Percentiles rank a stretch among this genome's conserved stretches.
Conservation (phyloP, 2,113 vertebrate genomes). For the Heteronetta atricapilla region DNA sequence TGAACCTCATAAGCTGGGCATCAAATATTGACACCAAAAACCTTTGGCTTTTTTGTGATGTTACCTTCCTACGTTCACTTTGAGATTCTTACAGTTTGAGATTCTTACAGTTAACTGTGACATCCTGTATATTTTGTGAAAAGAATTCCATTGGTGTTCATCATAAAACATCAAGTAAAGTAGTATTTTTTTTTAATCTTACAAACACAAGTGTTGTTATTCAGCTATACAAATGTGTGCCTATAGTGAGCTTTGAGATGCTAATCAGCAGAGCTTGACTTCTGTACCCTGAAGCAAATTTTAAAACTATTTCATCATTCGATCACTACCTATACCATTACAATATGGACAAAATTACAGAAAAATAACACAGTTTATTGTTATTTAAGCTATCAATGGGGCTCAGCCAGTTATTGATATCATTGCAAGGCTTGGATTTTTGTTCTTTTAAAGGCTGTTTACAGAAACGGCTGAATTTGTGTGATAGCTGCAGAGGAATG, state of each 20-base stretch:
- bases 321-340: slow-evolving; percentile 40
- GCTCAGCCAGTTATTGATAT: not conserved
- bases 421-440: slow-evolving; percentile 2
- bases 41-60: not conserved
- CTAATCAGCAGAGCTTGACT: slow-evolving; percentile 79
- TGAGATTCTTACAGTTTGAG: not conserved
- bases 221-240: slow-evolving; percentile 72
- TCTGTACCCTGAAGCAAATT: slow-evolving; percentile 67
- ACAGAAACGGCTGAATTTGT: not conserved
- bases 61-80: not conserved
- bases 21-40: not conserved
- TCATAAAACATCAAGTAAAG: slow-evolving; percentile 15
- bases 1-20: not conserved
- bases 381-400: slow-evolving; percentile 22
- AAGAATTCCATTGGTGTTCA: not conserved
- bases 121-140: not conserved
- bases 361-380: slow-evolving; percentile 14
- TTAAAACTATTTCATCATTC: slow-evolving; percentile 65
- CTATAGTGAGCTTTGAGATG: slow-evolving; percentile 50
- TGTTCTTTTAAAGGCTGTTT: slow-evolving; percentile 13
- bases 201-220: slow-evolving; percentile 32
- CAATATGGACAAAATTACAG: slow-evolving; percentile 19
- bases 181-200: not conserved
- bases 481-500: not conserved
- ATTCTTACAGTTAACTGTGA: not conserved